Evolutionary conservation across 1,140 invertebrate species (phyloP).

Genomic region (Drosophila simulans): DNA sequence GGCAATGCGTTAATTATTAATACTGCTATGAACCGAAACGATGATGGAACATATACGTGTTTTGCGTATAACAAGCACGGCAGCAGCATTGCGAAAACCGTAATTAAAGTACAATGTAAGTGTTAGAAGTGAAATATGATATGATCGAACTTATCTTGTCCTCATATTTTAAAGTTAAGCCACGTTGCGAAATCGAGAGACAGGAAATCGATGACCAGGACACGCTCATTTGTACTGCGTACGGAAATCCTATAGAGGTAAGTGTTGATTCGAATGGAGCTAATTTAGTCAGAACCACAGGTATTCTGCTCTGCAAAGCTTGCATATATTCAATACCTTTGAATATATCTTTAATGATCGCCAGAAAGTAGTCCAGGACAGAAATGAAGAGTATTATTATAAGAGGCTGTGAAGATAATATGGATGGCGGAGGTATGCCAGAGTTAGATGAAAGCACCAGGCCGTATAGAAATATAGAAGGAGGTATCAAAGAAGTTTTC

Average conservation of each 20-base stretch:
- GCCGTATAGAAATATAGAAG: no score
- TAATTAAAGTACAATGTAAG: slow-evolving; percentile 82
- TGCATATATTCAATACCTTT: no score
- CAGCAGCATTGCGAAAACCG: slow-evolving; percentile 61
- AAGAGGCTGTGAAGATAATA: no score
- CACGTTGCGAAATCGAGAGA: slow-evolving; percentile 92
- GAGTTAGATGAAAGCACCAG: no score
- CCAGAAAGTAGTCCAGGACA: not conserved
- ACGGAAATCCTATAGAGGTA: slow-evolving; percentile 91
- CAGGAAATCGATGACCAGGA: slow-evolving; percentile 89
- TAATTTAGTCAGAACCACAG: no score
- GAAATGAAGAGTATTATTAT: no score
- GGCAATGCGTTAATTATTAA: slow-evolving; percentile 79
- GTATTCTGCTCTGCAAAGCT: no score
- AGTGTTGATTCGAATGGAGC: not conserved
- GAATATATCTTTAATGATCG: no score
- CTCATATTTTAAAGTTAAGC: slow-evolving; percentile 88
- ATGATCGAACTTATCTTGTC: no score
- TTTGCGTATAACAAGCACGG: slow-evolving; percentile 77
- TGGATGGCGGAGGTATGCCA: no score
- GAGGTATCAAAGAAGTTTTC: no score
- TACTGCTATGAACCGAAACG: slow-evolving; percentile 65
- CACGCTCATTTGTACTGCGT: slow-evolving; percentile 91
- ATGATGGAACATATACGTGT: slow-evolving; percentile 74
- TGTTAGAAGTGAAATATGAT: slow-evolving; percentile 6